Evolutionary conservation across 2,113 vertebrate genomes (phyloP).

Genomic region (Chaenocephalus aceratus): DNA sequence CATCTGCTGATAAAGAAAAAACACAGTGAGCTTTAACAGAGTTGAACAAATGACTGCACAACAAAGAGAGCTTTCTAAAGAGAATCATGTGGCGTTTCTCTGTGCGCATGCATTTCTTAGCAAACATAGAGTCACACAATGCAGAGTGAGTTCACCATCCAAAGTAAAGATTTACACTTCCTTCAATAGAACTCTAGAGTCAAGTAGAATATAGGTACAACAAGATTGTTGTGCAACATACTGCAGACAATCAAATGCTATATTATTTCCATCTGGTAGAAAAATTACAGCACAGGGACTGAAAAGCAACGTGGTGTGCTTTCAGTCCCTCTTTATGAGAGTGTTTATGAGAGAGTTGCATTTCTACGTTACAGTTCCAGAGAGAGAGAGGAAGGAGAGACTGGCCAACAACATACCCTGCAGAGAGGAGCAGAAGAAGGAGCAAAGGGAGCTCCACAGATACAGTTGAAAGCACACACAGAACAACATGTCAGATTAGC

Average conservation of each 20-base stretch:
- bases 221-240: background rate
- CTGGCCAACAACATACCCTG: background rate
- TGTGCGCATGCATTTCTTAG: background rate
- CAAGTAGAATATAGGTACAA: no score
- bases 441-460: background rate
- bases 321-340: background rate
- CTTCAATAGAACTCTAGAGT: background rate
- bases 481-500: background rate
- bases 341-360: constrained; percentile 33
- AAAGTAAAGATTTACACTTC: background rate
- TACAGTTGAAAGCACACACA: background rate
- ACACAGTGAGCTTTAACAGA: background rate
- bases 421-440: background rate
- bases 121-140: background rate
- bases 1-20: constrained; percentile 49
- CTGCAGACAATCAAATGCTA: background rate
- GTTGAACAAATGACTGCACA: background rate
- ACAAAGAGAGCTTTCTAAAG: background rate
- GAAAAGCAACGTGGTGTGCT: constrained; percentile 1
- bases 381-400: background rate
- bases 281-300: background rate
- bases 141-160: background rate
- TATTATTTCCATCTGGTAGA: background rate
- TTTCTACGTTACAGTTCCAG: constrained; percentile 22
- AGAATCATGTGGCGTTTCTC: background rate